These are phyloP conservation scores for Labia minor DNA, from an alignment of 2,888 invertebrate species.

Conservation along the genomic window DNA sequence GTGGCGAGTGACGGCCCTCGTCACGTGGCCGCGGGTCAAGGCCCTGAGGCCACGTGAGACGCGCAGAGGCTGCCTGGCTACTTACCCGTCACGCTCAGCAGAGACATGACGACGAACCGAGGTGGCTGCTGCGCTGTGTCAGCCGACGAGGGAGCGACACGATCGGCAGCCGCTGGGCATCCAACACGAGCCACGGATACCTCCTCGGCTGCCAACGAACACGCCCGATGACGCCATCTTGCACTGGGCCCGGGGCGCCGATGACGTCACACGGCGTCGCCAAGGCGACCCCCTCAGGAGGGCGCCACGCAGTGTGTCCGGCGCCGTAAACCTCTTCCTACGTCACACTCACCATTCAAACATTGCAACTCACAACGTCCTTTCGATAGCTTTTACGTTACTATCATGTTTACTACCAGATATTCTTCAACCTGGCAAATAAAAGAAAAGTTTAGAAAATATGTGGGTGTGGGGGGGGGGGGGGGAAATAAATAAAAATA, in stretches of 20 bases:
- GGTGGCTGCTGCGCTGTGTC: neutral
- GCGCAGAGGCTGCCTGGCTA: neutral
- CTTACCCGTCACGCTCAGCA: conserved; percentile 28
- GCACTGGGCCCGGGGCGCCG: neutral
- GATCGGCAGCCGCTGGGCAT: neutral
- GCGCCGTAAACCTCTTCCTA: too few relatives aligned
- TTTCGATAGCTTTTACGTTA: too few relatives aligned
- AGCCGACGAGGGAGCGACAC: neutral
- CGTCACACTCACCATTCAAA: too few relatives aligned
- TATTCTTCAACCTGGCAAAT: too few relatives aligned
- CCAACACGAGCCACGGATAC: neutral
- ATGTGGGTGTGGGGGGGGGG: too few relatives aligned
- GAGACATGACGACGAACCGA: conserved; percentile 24
- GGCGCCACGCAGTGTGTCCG: neutral
- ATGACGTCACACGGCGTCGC: neutral
- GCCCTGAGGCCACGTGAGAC: neutral
- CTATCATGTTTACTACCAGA: too few relatives aligned
- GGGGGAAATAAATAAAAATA: too few relatives aligned
- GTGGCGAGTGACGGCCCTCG: neutral
- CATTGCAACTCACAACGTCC: too few relatives aligned
- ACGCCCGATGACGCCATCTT: neutral
- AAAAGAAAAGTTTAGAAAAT: too few relatives aligned
- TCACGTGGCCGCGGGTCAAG: neutral
- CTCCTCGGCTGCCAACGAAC: neutral
- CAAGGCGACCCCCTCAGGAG: neutral